Evolutionary conservation across 2,113 vertebrate species (phyloP).

Genomic region (Sclerurus mexicanus): DNA sequence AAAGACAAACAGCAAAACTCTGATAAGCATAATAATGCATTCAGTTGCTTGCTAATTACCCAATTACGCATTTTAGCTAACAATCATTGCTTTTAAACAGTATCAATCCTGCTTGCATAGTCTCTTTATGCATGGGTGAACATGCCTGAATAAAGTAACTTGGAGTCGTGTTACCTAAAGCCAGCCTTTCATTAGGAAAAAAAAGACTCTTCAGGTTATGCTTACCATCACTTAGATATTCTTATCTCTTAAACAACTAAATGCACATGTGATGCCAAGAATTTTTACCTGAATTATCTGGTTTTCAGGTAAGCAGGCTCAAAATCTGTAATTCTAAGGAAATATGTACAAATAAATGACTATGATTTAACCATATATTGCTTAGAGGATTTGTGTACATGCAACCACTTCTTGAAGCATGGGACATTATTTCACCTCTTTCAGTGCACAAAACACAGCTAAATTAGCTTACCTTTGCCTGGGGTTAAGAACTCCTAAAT

Average conservation of each 20-base stretch:
- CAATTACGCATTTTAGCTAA: background rate
- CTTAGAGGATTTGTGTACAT: background rate
- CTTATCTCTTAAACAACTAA: background rate
- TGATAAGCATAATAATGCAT: background rate
- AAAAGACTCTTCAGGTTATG: background rate
- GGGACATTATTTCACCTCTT: background rate
- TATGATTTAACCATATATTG: background rate
- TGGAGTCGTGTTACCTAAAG: background rate
- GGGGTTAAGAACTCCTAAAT: background rate
- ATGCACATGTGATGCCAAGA: fast-evolving
- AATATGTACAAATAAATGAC: background rate
- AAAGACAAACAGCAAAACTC: background rate
- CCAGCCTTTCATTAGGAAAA: background rate
- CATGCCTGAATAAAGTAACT: background rate
- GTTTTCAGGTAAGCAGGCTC: background rate
- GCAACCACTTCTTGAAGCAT: background rate
- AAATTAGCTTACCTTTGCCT: background rate
- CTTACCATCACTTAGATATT: background rate
- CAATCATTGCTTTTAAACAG: background rate
- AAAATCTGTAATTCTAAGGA: background rate
- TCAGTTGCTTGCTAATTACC: background rate
- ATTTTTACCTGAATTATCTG: background rate
- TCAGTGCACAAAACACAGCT: background rate
- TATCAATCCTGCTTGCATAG: background rate
- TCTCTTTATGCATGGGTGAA: background rate